Evolutionary conservation across 2,888 invertebrate genomes (phyloP), one percentile per base, ranked within the genome.

Genomic region (Polia nebulosa): DNA sequence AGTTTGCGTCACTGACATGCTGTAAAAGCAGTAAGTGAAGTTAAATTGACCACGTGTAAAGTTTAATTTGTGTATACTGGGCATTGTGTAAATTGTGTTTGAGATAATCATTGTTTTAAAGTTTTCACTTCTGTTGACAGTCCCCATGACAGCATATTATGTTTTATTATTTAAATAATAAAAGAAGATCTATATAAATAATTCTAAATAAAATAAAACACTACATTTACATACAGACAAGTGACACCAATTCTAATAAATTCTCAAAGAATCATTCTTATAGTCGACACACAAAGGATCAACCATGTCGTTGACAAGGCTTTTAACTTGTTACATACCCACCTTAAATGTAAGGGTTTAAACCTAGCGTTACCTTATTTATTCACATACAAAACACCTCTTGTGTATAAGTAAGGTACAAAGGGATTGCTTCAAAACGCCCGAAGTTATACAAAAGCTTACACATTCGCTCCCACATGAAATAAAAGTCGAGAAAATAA

Each of bases 401-500:
- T 45, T n/a, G 13, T 63, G n/a, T 71, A 13, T 34, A 63, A 44
- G 22, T 53, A 70, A 47, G 32, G 36, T 53, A 64, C 74, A 73
- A 65, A 73, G 45, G 32, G 29, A 25, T 55, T 22, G 22, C 36
- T 20, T 45, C 29, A 52, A 44, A 73, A 44, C n/a, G 74, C 69
- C 73, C 6, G 41, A 11, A 65, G 45, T 15, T 22, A 64, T 39
- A 72, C 32, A 64, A 70, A 64, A 25, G 44, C 52, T 45, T 25
- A 25, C 25, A 51, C 17, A 34, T 51, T 62, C 0, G 11, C 36
- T 29, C 15, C 22, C 32, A 62, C 49, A 63, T 55, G 29, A 56
- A 56, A 36, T 45, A 45, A 11, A 15, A 22, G 27, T 8, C 1
- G 44, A 22, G n/a, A 56, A 56, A 69, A 67, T 57, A 67, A 25